These are phyloP conservation scores for Xestia xanthographa DNA, from an alignment of 2,888 invertebrate species.

Conservation along the genomic window DNA sequence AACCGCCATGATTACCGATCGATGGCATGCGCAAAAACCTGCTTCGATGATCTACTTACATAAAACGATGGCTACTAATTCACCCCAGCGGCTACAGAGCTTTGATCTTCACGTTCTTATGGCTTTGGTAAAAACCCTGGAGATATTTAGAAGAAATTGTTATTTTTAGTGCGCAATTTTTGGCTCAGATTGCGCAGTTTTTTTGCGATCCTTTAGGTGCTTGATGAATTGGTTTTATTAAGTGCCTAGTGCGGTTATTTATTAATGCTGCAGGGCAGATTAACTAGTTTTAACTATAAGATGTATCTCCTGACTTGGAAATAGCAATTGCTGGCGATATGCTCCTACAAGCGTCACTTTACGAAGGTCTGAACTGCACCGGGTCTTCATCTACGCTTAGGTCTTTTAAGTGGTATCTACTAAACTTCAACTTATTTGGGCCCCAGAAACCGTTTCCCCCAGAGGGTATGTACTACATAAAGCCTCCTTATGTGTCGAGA, in stretches of 20 bases:
- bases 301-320: neutral
- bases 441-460: neutral
- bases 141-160: conserved; percentile 56
- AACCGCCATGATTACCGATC: conserved; percentile 53
- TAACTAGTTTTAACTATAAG: neutral
- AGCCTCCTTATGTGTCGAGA: conserved; percentile 54
- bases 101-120: conserved; percentile 59
- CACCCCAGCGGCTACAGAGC: conserved; percentile 55
- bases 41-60: conserved; percentile 72
- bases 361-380: too few relatives aligned
- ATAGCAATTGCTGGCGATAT: neutral
- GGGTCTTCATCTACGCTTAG: neutral
- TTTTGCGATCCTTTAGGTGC: conserved; percentile 20
- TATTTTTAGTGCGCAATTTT: conserved; percentile 63
- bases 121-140: conserved; percentile 43
- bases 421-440: neutral
- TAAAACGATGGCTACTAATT: conserved; percentile 71
- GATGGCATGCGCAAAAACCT: conserved; percentile 51
- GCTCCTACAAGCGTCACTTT: neutral
- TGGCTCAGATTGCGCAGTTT: conserved; percentile 11
- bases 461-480: conserved; percentile 49
- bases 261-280: conserved; percentile 19
- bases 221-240: conserved; percentile 4
- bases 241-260: neutral
- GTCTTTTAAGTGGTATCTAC: neutral